Base-by-base conservation (phyloP, 2,113 vertebrate genomes). In the Dipodomys spectabilis region DNA sequence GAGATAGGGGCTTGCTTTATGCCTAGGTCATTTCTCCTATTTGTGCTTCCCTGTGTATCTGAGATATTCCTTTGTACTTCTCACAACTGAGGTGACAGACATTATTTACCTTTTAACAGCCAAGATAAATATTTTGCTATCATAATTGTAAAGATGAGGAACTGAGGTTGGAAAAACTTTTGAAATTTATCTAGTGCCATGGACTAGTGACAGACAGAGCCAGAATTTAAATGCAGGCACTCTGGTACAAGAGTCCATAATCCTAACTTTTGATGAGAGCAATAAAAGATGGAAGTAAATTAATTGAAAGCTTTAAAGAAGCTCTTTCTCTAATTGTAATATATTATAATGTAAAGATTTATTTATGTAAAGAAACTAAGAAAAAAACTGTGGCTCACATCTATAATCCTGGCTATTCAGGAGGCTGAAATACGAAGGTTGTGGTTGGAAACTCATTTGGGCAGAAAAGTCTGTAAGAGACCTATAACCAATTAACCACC, bases 301-400 rank as follows among this genome's bases (percentile, higher is more conserved):
- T 74, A 15, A 65, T 25, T 92, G 93, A 57, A 90, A 91, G 44
- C 28, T 94, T 89, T 95, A 82, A 93, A 83, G 39, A 68, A 92
- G 64, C 23, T 67, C 32, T 86, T 90, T 92, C 20, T 84, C 20
- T 95, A 65, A 28, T 49, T 71, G 2, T 72, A 16, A 39, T 94
- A 0, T 82, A 49, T 87, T 82, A 5, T 39, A 69, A 44, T 28
- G 9, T 78, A 35, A 6, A 91, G 15, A 45, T 81, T 65, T 10
- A 85, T 90, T 95, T 53, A 5, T 11, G 69, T 73, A 90, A 96
- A 74, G 69, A 89, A 95, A 92, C 49, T 73, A 75, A 82, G 44
- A 71, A 88, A 88, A 39, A 79, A 27, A 57, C 53, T 57, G 53
- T 57, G 53, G 15, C 53, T 57, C 15, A 57, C 12, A 57, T 57